Conservation (phyloP, 2,113 vertebrate genomes). For the Trinectes maculatus region DNA sequence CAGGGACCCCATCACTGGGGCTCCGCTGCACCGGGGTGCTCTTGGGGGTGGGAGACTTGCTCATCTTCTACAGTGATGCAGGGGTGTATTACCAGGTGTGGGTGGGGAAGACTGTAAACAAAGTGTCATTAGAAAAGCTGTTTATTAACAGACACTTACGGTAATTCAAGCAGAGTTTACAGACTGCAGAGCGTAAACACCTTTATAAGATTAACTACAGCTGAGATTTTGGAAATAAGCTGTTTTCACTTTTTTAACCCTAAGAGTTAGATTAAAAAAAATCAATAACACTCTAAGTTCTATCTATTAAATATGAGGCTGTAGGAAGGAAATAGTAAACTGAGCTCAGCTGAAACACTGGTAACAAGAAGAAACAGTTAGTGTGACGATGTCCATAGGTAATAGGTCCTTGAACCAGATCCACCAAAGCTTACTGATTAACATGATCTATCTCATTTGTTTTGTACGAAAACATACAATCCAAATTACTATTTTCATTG, state of each 20-base stretch:
- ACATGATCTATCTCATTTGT: not conserved
- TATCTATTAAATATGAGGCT: slow-evolving; percentile 11
- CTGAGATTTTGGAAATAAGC: not conserved
- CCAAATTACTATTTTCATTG: not conserved
- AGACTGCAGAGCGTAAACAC: not conserved
- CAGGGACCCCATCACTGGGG: slow-evolving; percentile 85
- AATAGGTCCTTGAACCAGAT: not conserved
- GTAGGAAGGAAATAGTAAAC: not conserved
- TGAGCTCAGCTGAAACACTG: not conserved
- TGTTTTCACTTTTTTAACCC: not conserved
- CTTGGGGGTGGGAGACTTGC: slow-evolving; percentile 81
- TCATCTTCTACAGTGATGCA: slow-evolving; percentile 73
- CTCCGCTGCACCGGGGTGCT: slow-evolving; percentile 81
- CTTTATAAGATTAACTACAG: not conserved
- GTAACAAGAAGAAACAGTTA: not conserved
- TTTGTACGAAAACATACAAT: not conserved
- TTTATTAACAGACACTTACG: not conserved
- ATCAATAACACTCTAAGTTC: slow-evolving; percentile 13
- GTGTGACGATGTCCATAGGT: not conserved
- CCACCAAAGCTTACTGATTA: not conserved
- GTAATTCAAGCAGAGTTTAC: not conserved
- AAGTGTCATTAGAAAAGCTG: slow-evolving; percentile 2
- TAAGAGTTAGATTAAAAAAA: not conserved
- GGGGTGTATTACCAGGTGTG: slow-evolving; percentile 56
- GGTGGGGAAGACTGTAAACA: slow-evolving; percentile 39